phyloP scores from a whole-genome alignment of 2,797 vertebrate species.

The Peromyscus eremicus region DNA sequence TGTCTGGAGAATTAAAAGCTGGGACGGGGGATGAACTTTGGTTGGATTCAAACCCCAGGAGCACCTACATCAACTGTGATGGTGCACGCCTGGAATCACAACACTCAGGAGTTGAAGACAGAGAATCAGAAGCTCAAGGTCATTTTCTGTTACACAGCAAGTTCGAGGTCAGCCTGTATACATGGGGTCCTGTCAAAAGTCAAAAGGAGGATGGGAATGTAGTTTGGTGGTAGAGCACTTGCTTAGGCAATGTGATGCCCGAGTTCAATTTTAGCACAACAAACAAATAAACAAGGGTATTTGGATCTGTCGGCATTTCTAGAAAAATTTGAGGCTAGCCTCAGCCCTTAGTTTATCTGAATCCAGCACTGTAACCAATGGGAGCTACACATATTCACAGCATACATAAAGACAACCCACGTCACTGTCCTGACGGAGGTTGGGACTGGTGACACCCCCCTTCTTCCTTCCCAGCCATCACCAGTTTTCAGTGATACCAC shows the following conservation, averaged over 20 bases:
- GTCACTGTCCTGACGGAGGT: neutral
- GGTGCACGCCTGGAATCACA: neutral
- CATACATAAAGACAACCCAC: too few relatives aligned
- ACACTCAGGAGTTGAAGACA: neutral
- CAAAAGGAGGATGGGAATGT: neutral
- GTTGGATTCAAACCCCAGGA: neutral
- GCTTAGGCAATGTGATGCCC: neutral
- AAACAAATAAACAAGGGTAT: neutral
- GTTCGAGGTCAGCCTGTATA: neutral
- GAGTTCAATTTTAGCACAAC: neutral
- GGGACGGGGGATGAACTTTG: neutral
- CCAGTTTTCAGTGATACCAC: neutral
- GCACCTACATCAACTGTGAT: neutral
- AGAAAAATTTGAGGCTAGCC: neutral
- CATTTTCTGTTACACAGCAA: neutral
- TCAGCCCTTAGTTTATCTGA: neutral
- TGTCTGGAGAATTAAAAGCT: neutral
- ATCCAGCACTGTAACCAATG: neutral
- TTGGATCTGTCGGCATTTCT: neutral
- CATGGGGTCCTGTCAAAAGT: neutral
- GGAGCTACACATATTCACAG: too few relatives aligned
- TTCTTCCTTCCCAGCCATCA: neutral
- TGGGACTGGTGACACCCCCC: rapidly evolving
- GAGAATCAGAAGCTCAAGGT: neutral
- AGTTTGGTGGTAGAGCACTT: neutral